Conservation (phyloP, 1,140 invertebrate species). For the Drosophila busckii region DNA sequence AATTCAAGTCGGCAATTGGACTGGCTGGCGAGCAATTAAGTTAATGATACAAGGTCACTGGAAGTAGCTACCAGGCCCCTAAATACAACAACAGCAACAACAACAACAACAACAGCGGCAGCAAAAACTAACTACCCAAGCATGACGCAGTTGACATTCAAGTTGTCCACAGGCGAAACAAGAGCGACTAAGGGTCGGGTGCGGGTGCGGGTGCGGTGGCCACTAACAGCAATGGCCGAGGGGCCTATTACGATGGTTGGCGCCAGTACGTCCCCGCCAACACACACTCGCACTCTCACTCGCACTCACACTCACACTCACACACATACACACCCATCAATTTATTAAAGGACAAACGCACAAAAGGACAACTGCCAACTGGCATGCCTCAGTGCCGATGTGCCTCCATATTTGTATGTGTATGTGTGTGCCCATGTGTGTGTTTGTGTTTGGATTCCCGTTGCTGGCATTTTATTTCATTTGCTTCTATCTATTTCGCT, state of each 20-base stretch:
- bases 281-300: constrained; percentile 35
- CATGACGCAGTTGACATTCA: constrained; percentile 66
- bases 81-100: constrained; percentile 7
- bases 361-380: constrained; percentile 48
- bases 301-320: constrained; percentile 25
- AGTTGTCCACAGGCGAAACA: constrained; percentile 2
- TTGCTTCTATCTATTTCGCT: constrained; percentile 39
- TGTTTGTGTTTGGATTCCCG: constrained; percentile 30
- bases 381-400: constrained; percentile 7
- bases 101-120: not conserved
- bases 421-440: constrained; percentile 15
- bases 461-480: constrained; percentile 25
- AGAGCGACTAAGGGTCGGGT: not conserved
- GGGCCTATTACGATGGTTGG: constrained; percentile 60
- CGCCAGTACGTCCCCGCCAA: constrained; percentile 50
- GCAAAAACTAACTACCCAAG: constrained; percentile 22
- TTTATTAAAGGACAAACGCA: constrained; percentile 50
- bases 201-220: constrained; percentile 13
- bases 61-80: constrained; percentile 41
- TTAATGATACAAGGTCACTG: constrained; percentile 75
- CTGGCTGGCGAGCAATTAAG: constrained; percentile 63
- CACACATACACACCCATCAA: constrained; percentile 13
- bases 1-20: constrained; percentile 70
- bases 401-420: too few relatives aligned
- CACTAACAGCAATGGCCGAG: constrained; percentile 32